A percentile compares a stretch with the other conserved stretches of the same genome.
These are phyloP conservation scores for Eurytoma adleriae DNA, from an alignment of 2,888 invertebrate genomes.

Conservation along the genomic window DNA sequence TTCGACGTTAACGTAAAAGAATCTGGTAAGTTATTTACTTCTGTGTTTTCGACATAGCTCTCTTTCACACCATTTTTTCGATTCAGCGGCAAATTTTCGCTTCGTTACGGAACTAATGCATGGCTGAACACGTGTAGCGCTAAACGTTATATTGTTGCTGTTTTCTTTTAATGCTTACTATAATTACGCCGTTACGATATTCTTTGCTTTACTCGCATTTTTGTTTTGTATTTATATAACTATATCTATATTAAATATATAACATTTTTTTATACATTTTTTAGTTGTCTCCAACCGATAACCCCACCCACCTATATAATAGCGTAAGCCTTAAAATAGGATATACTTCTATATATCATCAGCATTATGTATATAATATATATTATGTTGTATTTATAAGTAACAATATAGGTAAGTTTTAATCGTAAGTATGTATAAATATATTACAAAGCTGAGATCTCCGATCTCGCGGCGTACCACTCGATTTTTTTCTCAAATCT, in stretches of 20 bases:
- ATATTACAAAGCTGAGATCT: conserved; percentile 58
- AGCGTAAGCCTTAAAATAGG: conserved; percentile 55
- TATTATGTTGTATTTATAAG: conserved; percentile 56
- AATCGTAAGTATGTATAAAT: conserved; percentile 53
- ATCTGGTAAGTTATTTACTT: conserved; percentile 15
- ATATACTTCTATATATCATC: conserved; percentile 54
- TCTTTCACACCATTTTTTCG: conserved; percentile 18
- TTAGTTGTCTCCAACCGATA: conserved; percentile 62
- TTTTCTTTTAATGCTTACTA: conserved; percentile 21
- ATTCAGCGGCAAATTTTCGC: conserved; percentile 9
- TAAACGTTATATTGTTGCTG: conserved; percentile 17
- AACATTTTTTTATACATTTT: conserved; percentile 63
- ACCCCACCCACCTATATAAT: conserved; percentile 60
- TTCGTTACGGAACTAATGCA: conserved; percentile 46
- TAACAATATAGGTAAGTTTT: conserved; percentile 57
- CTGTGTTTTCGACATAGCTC: conserved; percentile 37
- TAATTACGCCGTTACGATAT: conserved; percentile 44
- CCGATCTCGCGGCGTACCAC: conserved; percentile 47
- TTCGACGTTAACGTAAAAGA: conserved; percentile 41
- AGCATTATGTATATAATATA: conserved; percentile 53
- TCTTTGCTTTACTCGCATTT: conserved; percentile 44
- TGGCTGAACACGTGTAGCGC: conserved; percentile 33
- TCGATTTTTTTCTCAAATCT: too few relatives aligned
- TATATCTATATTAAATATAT: conserved; percentile 59
- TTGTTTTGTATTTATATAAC: conserved; percentile 47